Evolutionary conservation across 1,140 invertebrate genomes (phyloP).

Genomic region (Harpegnathos saltator): DNA sequence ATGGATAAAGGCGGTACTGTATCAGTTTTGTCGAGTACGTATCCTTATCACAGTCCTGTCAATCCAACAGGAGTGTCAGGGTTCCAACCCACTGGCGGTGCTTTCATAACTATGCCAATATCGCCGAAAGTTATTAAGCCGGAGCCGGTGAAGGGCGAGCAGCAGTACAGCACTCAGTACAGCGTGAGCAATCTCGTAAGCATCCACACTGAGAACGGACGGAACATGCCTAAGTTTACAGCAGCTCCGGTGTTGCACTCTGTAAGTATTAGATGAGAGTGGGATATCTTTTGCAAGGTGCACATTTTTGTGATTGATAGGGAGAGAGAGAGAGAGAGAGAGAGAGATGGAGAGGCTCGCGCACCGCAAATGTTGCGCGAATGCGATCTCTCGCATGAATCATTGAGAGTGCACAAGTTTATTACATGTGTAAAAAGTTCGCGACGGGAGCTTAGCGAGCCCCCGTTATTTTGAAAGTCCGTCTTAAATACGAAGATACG

Average conservation of each 20-base stretch:
- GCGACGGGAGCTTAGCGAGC: neutral
- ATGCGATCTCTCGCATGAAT: neutral
- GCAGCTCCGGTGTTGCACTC: conserved; percentile 82
- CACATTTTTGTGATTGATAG: conserved; percentile 5
- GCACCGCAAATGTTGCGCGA: neutral
- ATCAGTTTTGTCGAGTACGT: conserved; percentile 85
- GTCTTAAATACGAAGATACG: no score
- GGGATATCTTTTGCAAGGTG: neutral
- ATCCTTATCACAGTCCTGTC: conserved; percentile 90
- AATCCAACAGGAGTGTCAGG: conserved; percentile 92
- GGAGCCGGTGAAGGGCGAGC: conserved; percentile 80
- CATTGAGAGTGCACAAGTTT: conserved; percentile 9
- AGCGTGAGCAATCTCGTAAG: conserved; percentile 82
- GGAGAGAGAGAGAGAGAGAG: neutral
- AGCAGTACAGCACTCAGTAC: conserved; percentile 83
- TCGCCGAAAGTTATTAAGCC: conserved; percentile 87
- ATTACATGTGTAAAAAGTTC: neutral
- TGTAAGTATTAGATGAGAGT: conserved; percentile 73
- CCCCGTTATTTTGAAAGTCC: neutral
- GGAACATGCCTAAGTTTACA: conserved; percentile 82
- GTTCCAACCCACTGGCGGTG: conserved; percentile 95
- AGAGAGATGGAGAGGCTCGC: neutral
- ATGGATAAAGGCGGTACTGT: conserved; percentile 82
- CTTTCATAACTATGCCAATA: conserved; percentile 94
- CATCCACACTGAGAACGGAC: conserved; percentile 82